Evolutionary conservation across 2,797 vertebrate genomes (phyloP).

Genomic region (Anisognathus igniventris): DNA sequence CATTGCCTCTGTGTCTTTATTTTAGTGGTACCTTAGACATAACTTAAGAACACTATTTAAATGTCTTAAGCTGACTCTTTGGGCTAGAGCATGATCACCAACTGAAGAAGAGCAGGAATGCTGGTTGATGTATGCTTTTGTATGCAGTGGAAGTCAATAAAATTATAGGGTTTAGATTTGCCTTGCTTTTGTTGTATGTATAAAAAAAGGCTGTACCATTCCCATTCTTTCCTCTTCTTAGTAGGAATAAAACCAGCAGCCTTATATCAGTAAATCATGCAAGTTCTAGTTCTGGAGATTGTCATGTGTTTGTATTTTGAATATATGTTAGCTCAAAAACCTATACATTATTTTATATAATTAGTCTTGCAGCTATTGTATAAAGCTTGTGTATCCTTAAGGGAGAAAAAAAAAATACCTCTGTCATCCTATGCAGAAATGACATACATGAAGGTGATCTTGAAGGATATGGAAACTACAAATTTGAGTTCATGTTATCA

Average conservation of each 20-base stretch:
- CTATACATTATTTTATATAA: background rate
- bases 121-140: background rate
- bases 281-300: background rate
- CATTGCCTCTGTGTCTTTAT: background rate
- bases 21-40: background rate
- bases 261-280: background rate
- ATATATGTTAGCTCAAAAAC: background rate
- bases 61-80: background rate
- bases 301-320: background rate
- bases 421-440: background rate
- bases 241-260: background rate
- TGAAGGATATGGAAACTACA: background rate
- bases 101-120: background rate
- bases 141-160: background rate
- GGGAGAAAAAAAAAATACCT: background rate
- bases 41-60: background rate
- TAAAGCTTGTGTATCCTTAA: background rate
- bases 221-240: background rate
- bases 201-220: background rate
- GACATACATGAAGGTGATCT: background rate
- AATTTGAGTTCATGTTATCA: background rate
- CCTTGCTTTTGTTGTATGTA: background rate
- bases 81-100: background rate
- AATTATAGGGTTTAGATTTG: background rate
- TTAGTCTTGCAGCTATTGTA: background rate